A percentile compares a stretch with the other conserved stretches of the same genome.
Evolutionary conservation across 2,888 invertebrate species (phyloP).

Genomic region (Nephrocerus scutellatus): DNA sequence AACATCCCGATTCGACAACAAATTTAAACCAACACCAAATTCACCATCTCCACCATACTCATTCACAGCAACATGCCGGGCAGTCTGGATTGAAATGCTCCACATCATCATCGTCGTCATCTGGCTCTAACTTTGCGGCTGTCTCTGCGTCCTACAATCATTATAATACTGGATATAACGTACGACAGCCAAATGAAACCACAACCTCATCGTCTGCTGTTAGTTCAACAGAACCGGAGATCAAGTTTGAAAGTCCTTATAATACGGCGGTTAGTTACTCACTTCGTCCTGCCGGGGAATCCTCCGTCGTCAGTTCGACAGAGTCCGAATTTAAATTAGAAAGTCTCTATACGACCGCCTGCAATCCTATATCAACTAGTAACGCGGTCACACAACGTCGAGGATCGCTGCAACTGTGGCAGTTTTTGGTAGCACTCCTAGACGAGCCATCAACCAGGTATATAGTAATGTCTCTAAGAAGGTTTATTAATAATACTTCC

Average conservation of each 20-base stretch:
- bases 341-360: slow-evolving; percentile 37
- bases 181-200: slow-evolving; percentile 31
- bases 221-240: slow-evolving; percentile 30
- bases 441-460: slow-evolving; percentile 57
- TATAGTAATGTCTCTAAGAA: no score
- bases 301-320: slow-evolving; percentile 40
- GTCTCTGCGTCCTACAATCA: slow-evolving; percentile 21
- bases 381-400: slow-evolving; percentile 55
- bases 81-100: slow-evolving; percentile 26
- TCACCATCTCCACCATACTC: no score
- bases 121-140: slow-evolving; percentile 6
- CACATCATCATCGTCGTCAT: slow-evolving; percentile 17
- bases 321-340: slow-evolving; percentile 43
- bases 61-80: slow-evolving; percentile 13
- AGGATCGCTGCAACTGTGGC: slow-evolving; percentile 88
- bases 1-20: slow-evolving; percentile 47
- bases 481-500: background rate
- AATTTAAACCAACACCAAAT: slow-evolving; percentile 15
- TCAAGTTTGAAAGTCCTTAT: slow-evolving; percentile 44
- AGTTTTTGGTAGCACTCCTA: slow-evolving; percentile 79
- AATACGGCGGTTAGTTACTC: slow-evolving; percentile 42
- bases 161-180: slow-evolving; percentile 27
- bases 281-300: slow-evolving; percentile 41
- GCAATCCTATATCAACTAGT: slow-evolving; percentile 35
- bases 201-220: slow-evolving; percentile 26